phyloP scores from a whole-genome alignment of 2,113 vertebrate genomes.

The Stegostoma tigrinum region DNA sequence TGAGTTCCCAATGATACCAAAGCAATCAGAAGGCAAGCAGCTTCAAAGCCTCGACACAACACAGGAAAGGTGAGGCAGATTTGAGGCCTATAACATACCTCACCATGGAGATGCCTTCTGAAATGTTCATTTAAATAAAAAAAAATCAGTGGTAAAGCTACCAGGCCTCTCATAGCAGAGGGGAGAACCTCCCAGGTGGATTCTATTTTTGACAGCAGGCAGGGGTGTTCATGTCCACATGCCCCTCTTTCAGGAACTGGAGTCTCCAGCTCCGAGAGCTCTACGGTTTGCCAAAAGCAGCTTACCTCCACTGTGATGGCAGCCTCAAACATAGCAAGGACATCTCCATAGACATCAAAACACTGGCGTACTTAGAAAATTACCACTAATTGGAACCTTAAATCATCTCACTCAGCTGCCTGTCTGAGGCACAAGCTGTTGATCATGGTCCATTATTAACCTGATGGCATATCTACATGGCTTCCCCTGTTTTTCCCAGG shows the following conservation, averaged over 20 bases:
- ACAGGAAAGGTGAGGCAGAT: background rate
- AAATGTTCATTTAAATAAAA: background rate
- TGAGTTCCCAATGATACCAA: background rate
- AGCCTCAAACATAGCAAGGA: background rate
- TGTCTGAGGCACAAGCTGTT: background rate
- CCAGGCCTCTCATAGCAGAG: background rate
- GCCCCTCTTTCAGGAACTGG: background rate
- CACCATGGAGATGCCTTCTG: background rate
- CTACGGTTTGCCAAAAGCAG: background rate
- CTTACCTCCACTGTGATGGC: background rate
- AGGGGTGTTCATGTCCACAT: background rate
- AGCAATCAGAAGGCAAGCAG: background rate
- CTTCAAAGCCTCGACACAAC: background rate
- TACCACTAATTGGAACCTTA: background rate
- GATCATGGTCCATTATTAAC: background rate
- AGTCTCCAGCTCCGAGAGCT: background rate
- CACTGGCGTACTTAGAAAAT: background rate
- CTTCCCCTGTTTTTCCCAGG: too few species aligned
- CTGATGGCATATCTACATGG: too few species aligned
- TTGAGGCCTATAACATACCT: background rate
- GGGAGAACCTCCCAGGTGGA: background rate
- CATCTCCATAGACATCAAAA: background rate
- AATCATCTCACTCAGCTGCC: too few species aligned
- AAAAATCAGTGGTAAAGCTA: background rate
- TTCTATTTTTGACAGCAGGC: background rate